Evolutionary conservation across 2,113 vertebrate genomes (phyloP).

Genomic region (Vimba vimba): DNA sequence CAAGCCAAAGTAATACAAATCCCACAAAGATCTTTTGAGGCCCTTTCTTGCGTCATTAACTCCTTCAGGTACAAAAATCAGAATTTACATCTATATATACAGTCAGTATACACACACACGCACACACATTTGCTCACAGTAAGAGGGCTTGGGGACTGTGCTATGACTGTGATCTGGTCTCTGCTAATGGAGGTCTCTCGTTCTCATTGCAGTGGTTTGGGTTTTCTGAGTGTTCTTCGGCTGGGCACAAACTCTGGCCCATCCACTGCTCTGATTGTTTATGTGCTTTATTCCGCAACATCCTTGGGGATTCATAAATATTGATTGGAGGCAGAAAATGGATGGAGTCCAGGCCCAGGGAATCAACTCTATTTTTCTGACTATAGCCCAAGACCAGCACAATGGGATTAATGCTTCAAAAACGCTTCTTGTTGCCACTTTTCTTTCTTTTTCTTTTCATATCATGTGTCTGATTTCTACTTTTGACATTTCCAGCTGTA

Average conservation of each 20-base stretch:
- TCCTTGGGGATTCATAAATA: constrained; percentile 99
- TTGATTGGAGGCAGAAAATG: constrained; percentile 97
- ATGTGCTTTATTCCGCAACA: constrained; percentile 89
- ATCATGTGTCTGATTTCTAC: constrained; percentile 33
- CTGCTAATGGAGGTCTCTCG: constrained; percentile 50
- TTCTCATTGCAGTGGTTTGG: constrained; percentile 52
- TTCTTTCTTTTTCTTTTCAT: constrained; percentile 23
- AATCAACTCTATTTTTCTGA: constrained; percentile 92
- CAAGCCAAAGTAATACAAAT: constrained; percentile 19
- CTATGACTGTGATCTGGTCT: background rate
- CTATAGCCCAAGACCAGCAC: constrained; percentile 86
- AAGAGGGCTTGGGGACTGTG: background rate
- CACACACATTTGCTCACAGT: constrained; percentile 20
- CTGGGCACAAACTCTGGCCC: background rate
- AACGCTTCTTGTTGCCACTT: constrained; percentile 75
- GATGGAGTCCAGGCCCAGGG: constrained; percentile 87
- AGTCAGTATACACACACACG: background rate
- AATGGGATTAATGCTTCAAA: constrained; percentile 83
- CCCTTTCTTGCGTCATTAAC: constrained; percentile 19
- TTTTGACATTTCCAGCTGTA: constrained; percentile 63
- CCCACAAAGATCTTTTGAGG: constrained; percentile 1
- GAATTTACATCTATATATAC: constrained; percentile 4
- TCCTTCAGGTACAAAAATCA: constrained; percentile 33
- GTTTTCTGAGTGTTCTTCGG: constrained; percentile 53
- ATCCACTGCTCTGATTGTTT: constrained; percentile 73